Evolutionary conservation across 1,140 invertebrate species (phyloP).

Genomic region (Drosophila aff.): DNA sequence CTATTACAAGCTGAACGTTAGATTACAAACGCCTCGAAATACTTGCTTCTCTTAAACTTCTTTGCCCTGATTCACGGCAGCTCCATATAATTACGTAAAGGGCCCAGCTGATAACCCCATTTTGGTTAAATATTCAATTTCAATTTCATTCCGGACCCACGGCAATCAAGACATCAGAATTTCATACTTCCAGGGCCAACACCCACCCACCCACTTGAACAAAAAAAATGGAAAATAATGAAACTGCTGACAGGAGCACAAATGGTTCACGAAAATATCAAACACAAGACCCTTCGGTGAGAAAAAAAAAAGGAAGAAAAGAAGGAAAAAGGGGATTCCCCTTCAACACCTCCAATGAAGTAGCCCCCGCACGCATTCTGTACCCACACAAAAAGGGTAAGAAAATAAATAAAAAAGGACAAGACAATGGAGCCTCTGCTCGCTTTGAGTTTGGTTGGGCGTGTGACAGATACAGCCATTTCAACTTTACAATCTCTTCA

Average conservation of each 20-base stretch:
- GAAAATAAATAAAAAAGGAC: slow-evolving; percentile 35
- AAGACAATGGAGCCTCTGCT: slow-evolving; percentile 23
- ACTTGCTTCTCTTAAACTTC: neutral
- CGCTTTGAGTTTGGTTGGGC: slow-evolving; percentile 20
- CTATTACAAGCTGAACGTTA: neutral
- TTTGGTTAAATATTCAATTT: slow-evolving; percentile 44
- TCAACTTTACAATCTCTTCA: slow-evolving; percentile 70
- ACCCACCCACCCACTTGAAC: neutral
- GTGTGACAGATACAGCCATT: slow-evolving; percentile 59
- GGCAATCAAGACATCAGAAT: slow-evolving; percentile 41
- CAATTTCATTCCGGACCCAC: slow-evolving; percentile 22
- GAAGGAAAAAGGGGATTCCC: slow-evolving; percentile 6
- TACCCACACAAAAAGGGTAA: neutral
- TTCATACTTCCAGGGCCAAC: slow-evolving; percentile 3
- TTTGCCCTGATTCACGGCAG: neutral
- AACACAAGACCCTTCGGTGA: slow-evolving; percentile 12
- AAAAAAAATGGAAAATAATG: slow-evolving; percentile 55
- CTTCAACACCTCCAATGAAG: slow-evolving; percentile 33
- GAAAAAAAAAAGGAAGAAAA: neutral
- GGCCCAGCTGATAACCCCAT: slow-evolving; percentile 8
- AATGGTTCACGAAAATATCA: slow-evolving; percentile 41
- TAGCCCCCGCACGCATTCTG: neutral
- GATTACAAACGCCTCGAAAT: neutral
- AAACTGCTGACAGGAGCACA: slow-evolving; percentile 57
- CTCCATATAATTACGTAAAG: slow-evolving; percentile 4